These are phyloP conservation scores for Luperina testacea DNA, from an alignment of 2,888 invertebrate genomes.

Conservation along the genomic window DNA sequence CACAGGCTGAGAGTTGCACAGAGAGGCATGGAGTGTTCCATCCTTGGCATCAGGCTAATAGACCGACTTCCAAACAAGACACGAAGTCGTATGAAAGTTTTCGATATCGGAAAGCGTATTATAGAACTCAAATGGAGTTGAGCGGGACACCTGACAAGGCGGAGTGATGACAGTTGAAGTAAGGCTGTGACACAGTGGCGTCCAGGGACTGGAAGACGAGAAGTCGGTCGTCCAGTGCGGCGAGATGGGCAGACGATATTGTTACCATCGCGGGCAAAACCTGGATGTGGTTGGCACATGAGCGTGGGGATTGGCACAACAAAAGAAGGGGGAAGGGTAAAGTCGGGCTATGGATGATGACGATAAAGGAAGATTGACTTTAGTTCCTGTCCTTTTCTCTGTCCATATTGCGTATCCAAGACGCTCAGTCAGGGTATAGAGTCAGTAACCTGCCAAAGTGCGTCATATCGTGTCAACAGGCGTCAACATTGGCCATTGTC, in stretches of 20 bases:
- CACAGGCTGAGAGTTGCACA: too few relatives aligned
- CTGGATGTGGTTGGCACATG: background rate
- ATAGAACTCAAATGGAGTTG: too few relatives aligned
- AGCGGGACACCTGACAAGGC: background rate
- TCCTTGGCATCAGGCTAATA: background rate
- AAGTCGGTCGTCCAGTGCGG: background rate
- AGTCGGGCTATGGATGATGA: background rate
- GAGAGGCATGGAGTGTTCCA: too few relatives aligned
- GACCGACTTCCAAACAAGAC: background rate
- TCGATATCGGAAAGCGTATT: background rate
- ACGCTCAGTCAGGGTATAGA: background rate
- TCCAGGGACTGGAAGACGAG: background rate
- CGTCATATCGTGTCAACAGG: slow-evolving; percentile 31
- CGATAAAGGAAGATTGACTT: background rate
- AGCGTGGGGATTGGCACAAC: background rate
- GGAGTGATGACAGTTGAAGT: background rate
- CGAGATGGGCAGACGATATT: background rate
- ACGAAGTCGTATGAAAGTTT: background rate
- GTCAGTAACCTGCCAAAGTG: slow-evolving; percentile 23
- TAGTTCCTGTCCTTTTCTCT: background rate
- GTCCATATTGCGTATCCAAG: background rate
- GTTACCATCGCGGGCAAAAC: background rate
- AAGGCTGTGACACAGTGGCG: background rate
- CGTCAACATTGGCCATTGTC: slow-evolving; percentile 43
- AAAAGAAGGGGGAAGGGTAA: background rate